These are phyloP conservation scores for Zaprionus lineosus DNA, from an alignment of 2,888 invertebrate genomes.

Conservation along the genomic window DNA sequence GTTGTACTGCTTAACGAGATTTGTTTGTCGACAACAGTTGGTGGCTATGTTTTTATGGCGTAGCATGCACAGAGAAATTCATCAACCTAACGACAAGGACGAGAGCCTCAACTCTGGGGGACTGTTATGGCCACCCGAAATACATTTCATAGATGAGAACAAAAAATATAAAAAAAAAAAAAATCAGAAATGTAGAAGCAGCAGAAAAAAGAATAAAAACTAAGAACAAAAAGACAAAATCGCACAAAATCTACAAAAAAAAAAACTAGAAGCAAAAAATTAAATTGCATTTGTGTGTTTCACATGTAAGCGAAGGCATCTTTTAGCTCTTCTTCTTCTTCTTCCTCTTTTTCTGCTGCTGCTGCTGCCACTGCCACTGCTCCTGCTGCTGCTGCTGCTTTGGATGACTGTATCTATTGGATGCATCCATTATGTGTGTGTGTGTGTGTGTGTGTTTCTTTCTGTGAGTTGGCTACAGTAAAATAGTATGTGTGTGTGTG, in stretches of 20 bases:
- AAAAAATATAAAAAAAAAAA: conserved; percentile 27
- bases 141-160: conserved; percentile 73
- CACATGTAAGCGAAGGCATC: conserved; percentile 35
- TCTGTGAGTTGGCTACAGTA: no score
- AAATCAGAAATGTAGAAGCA: conserved; percentile 20
- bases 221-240: conserved; percentile 15
- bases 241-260: conserved; percentile 22
- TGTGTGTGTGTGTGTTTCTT: conserved; percentile 14
- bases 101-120: conserved; percentile 73
- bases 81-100: conserved; percentile 67
- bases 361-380: neutral
- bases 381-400: conserved; percentile 15
- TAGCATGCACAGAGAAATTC: conserved; percentile 56
- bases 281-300: conserved; percentile 78
- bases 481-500: conserved; percentile 9
- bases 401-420: conserved; percentile 51
- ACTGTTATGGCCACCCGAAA: conserved; percentile 81
- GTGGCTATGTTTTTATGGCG: conserved; percentile 66
- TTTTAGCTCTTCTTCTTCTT: conserved; percentile 15
- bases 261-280: conserved; percentile 42
- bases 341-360: neutral
- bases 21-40: conserved; percentile 76
- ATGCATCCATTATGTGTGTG: conserved; percentile 71
- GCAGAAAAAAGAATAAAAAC: conserved; percentile 12
- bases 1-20: conserved; percentile 67